Base-by-base conservation (phyloP, 2,113 vertebrate species). In the Bothrops jararaca region DNA sequence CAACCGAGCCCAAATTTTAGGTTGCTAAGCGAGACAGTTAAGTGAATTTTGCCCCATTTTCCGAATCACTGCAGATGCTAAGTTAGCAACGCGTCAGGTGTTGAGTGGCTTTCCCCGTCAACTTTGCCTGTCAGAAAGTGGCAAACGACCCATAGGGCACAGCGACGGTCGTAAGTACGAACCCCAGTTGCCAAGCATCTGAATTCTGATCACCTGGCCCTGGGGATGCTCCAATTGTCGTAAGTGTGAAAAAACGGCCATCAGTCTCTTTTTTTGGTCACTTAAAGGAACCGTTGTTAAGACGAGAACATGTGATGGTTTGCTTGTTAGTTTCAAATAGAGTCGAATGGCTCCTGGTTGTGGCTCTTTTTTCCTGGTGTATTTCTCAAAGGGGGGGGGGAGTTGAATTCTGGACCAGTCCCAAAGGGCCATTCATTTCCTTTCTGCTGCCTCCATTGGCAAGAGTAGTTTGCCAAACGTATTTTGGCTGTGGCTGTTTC, bases 341-440 rank as follows among this genome's bases (percentile, higher is more conserved):
- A 9, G 29, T n/a, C 60, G 2, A 42, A 5, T 0, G 3, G 34
- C 18, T 48, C 54, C 20, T 48, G 64, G 1, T 34, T 3, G n/a
- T 56, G 58, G 86, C 34, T 87, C 29, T 50, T 39, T 52, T 74
- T 90, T 11, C 50, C 48, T 69, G 7, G 56, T 86, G 74, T 45
- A 57, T 86, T 92, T 87, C 88, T 74, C 56, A 89, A 34, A 42
- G 74, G 74, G 52, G 13, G 42, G 3, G 23, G 13, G 13, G 1
- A 57, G 34, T 45, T 20, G 87, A 64, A 87, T 89, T 92, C 90
- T 50, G 54, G 88, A 92, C 48, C 11, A 4, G n/a, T 92, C 92
- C 88, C 92, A 92, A 90, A 64, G 80, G 92, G 48, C 88, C 93
- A 87, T 90, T 92, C 88, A 48, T 89, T 90, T 92, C 57, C 88